Evolutionary conservation across 1,140 invertebrate species (phyloP).

Genomic region (Catajapyx aquilonaris): DNA sequence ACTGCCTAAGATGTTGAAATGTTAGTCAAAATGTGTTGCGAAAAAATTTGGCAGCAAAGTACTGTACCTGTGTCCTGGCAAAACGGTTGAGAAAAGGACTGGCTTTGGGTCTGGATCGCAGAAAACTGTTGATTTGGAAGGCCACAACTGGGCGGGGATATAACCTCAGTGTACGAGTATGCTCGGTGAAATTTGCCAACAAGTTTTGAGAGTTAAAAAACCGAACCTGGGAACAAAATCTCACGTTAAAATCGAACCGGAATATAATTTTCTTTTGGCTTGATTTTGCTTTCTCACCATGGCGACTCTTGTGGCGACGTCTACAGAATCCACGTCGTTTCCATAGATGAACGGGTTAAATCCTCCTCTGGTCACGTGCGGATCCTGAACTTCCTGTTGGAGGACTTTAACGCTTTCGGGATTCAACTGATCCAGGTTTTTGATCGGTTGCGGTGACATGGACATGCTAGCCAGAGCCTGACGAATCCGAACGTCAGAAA

Average conservation of each 20-base stretch:
- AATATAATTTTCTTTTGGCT: too few species aligned
- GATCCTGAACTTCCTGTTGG: constrained; percentile 10
- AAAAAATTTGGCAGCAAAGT: too few species aligned
- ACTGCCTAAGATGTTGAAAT: constrained; percentile 45
- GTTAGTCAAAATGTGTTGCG: too few species aligned
- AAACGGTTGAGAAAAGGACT: constrained; percentile 78
- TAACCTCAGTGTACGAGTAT: constrained; percentile 83
- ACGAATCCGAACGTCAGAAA: constrained; percentile 6
- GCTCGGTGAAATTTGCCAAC: constrained; percentile 91
- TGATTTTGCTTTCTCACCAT: too few species aligned
- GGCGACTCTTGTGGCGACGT: constrained; percentile 92
- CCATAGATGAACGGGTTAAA: constrained; percentile 84
- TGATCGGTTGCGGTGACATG: constrained; percentile 22
- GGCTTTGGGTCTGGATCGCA: constrained; percentile 71
- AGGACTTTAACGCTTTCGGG: constrained; percentile 18
- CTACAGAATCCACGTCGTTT: constrained; percentile 92
- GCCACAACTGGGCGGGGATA: constrained; percentile 97
- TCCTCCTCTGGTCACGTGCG: constrained; percentile 7
- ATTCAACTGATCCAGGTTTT: constrained; percentile 24
- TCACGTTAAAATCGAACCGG: too few species aligned
- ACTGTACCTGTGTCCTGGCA: constrained; percentile 57
- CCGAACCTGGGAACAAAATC: constrained; percentile 38
- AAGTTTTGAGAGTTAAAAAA: constrained; percentile 97
- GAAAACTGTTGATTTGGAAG: constrained; percentile 95
- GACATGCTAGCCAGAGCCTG: constrained; percentile 30